phyloP scores from a whole-genome alignment of 2,888 invertebrate genomes.

The Diaphora mendica region DNA sequence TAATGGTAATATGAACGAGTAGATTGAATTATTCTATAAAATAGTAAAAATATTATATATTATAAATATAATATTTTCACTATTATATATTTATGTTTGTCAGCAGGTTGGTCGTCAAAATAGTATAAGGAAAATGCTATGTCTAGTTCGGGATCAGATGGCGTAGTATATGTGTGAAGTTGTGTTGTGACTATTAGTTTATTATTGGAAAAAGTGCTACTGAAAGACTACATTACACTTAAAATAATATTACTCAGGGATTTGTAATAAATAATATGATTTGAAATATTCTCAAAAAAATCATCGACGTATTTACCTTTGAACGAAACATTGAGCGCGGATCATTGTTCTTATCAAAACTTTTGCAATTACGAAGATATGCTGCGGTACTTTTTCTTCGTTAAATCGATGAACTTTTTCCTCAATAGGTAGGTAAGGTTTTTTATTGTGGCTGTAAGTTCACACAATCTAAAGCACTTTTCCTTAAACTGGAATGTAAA shows the following conservation, averaged over 20 bases:
- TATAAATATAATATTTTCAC: too few species aligned
- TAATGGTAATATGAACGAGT: too few species aligned
- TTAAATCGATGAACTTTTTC: neutral
- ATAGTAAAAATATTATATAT: too few species aligned
- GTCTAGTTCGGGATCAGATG: too few species aligned
- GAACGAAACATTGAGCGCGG: neutral
- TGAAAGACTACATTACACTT: neutral
- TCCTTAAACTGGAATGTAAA: neutral
- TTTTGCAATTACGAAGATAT: neutral
- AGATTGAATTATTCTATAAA: too few species aligned
- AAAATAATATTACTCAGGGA: neutral
- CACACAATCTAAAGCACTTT: neutral
- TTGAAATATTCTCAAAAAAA: neutral
- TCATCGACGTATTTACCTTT: neutral
- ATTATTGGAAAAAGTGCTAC: too few species aligned
- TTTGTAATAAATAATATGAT: neutral
- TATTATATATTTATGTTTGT: too few species aligned
- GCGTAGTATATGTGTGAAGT: neutral
- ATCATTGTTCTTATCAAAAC: conserved; percentile 5
- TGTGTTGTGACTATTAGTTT: neutral
- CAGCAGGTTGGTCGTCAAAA: too few species aligned
- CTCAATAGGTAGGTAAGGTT: neutral
- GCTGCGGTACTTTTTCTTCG: neutral
- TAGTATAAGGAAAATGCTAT: too few species aligned
- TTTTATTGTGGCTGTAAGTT: neutral